phyloP scores from a whole-genome alignment of 2,888 invertebrate species.

The Psylliodes chrysocephalus region DNA sequence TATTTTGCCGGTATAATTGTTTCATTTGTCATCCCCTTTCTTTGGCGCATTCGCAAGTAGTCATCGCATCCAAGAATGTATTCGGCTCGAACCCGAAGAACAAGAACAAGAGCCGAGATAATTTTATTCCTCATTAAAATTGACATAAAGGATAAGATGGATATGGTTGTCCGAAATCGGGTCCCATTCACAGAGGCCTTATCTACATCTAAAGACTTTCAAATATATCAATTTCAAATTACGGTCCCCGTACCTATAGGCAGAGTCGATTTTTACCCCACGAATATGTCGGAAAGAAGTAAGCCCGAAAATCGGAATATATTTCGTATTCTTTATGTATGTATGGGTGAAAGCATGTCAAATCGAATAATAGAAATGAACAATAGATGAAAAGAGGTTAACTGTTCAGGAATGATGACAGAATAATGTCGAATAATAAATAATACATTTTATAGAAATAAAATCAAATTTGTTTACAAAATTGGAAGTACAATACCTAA shows the following conservation, averaged over 20 bases:
- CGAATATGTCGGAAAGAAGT: too few species aligned
- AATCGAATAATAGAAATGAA: too few species aligned
- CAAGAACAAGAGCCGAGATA: slow-evolving; percentile 30
- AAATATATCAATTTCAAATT: slow-evolving; percentile 37
- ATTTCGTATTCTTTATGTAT: too few species aligned
- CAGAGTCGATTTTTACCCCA: neutral
- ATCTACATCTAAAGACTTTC: slow-evolving; percentile 33
- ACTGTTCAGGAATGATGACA: too few species aligned
- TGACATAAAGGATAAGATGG: slow-evolving; percentile 36
- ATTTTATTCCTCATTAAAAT: slow-evolving; percentile 39
- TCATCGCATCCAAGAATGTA: neutral
- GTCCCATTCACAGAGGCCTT: slow-evolving; percentile 28
- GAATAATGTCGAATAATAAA: too few species aligned
- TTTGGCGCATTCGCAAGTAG: neutral
- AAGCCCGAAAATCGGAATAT: too few species aligned
- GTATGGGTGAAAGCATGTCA: too few species aligned
- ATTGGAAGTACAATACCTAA: too few species aligned
- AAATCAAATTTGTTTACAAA: too few species aligned
- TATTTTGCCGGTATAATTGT: too few species aligned
- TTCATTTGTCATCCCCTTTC: neutral
- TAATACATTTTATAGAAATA: too few species aligned
- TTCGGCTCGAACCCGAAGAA: neutral
- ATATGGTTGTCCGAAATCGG: slow-evolving; percentile 34
- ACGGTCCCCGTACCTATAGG: neutral
- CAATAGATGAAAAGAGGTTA: too few species aligned